Conservation (phyloP, 2,113 vertebrate genomes). For the Lampris incognitus region DNA sequence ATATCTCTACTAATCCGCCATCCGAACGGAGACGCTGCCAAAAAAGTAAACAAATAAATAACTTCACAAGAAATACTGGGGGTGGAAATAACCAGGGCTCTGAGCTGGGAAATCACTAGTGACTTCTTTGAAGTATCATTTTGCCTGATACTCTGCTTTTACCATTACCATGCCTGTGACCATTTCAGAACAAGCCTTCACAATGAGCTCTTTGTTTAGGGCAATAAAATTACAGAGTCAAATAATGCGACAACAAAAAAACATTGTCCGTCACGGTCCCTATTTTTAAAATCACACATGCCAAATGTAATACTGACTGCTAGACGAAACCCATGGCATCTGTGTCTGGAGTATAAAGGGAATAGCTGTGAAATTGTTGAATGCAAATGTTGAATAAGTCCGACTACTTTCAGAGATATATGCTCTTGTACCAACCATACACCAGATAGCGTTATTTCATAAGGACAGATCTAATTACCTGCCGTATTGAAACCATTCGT, state of each 20-base stretch:
- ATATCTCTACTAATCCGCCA: slow-evolving; percentile 81
- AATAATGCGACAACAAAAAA: slow-evolving; percentile 21
- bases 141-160: slow-evolving; percentile 53
- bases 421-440: neutral
- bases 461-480: too few relatives aligned
- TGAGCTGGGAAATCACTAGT: slow-evolving; percentile 58
- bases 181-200: slow-evolving; percentile 51
- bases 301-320: slow-evolving; percentile 28
- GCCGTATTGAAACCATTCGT: too few relatives aligned
- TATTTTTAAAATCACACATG: slow-evolving; percentile 21
- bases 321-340: slow-evolving; percentile 34
- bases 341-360: slow-evolving; percentile 11
- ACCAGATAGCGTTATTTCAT: neutral
- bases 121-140: slow-evolving; percentile 68
- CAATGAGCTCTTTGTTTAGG: slow-evolving; percentile 46
- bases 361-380: neutral
- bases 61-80: slow-evolving; percentile 68
- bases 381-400: neutral
- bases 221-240: slow-evolving; percentile 56
- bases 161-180: slow-evolving; percentile 33
- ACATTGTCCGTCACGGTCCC: slow-evolving; percentile 44
- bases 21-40: slow-evolving; percentile 73
- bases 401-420: neutral
- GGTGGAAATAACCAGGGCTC: slow-evolving; percentile 63
- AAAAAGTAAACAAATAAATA: slow-evolving; percentile 80